Base-by-base conservation (phyloP, 2,113 vertebrate genomes). In the Pomatorhinus ruficollis region DNA sequence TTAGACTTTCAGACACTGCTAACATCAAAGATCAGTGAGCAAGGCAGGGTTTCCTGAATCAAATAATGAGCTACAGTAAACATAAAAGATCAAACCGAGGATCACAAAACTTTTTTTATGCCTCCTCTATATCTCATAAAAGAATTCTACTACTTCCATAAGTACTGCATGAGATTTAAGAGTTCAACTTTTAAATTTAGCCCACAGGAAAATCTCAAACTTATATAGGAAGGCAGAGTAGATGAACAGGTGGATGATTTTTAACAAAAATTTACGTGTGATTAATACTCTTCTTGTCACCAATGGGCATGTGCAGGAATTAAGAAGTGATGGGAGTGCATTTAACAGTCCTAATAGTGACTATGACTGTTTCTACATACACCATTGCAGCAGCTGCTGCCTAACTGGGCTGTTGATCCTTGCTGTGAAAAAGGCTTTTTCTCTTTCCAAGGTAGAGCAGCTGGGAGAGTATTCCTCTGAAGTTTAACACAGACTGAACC, bases 241-340 rank as follows among this genome's bases (percentile, higher is more conserved):
- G 37, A 31, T 37, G 50, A 93, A 60, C 33, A 80, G 80, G 24
- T n/a, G 18, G 25, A 57, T 7, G 5, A 7, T 61, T 77, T 79
- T 56, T 42, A 63, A 52, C 23, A 47, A 75, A 91, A 71, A 64
- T 30, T 1, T n/a, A 9, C 0, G 0, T 28, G 9, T 59, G n/a
- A 37, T 66, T 70, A 82, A 68, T 87, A 49, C 9, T 75, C 5
- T 14, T 83, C 69, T 75, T 91, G 42, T 81, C 57, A 68, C 33
- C 28, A 25, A 10, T 47, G 45, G 30, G 8, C 16, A 33, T 11
- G 8, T 22, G 5, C n/a, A 60, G 8, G 19, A 78, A 89, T 87
- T 39, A n/a, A 28, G 33, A 63, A 59, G 19, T 8, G 13, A 60
- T 77, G 19, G 19, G 39, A 89, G 10, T 81, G 20, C 13, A 25